These are phyloP conservation scores for Atrichornis clamosus DNA, from an alignment of 2,113 vertebrate species.

Conservation along the genomic window DNA sequence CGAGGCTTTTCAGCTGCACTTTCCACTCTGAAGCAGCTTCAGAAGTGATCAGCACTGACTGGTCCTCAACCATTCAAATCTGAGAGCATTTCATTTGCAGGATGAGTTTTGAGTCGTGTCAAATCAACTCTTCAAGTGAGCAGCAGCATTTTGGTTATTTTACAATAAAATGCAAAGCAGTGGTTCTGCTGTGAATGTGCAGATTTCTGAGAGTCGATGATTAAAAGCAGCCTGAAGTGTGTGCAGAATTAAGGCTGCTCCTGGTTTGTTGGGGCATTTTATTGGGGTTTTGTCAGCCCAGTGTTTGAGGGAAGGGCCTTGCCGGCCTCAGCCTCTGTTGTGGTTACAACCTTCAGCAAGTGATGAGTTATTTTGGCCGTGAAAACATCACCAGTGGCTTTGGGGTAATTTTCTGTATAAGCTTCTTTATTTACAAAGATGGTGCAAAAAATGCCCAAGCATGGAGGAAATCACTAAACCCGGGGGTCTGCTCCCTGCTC, in stretches of 20 bases:
- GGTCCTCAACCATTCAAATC: accelerated
- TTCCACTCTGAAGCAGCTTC: background rate
- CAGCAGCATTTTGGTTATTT: background rate
- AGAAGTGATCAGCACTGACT: accelerated
- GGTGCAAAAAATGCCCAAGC: background rate
- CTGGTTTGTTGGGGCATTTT: background rate
- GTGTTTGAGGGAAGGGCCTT: background rate
- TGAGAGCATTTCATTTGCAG: background rate
- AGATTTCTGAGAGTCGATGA: background rate
- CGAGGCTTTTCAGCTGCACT: background rate
- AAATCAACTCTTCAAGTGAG: background rate
- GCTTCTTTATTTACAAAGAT: background rate
- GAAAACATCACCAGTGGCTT: background rate
- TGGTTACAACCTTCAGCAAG: background rate
- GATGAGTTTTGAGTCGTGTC: background rate
- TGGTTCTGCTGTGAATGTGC: background rate
- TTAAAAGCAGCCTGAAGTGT: background rate
- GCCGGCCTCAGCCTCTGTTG: background rate
- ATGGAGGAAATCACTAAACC: background rate
- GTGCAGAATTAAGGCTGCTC: background rate
- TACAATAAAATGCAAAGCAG: background rate
- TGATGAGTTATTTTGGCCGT: background rate
- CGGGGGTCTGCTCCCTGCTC: background rate
- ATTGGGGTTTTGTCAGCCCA: background rate
- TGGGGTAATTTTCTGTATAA: background rate